Percentiles rank a stretch among this genome's conserved stretches.
phyloP scores from a whole-genome alignment of 2,888 invertebrate species.

The Pycnomerus fuliginosus region DNA sequence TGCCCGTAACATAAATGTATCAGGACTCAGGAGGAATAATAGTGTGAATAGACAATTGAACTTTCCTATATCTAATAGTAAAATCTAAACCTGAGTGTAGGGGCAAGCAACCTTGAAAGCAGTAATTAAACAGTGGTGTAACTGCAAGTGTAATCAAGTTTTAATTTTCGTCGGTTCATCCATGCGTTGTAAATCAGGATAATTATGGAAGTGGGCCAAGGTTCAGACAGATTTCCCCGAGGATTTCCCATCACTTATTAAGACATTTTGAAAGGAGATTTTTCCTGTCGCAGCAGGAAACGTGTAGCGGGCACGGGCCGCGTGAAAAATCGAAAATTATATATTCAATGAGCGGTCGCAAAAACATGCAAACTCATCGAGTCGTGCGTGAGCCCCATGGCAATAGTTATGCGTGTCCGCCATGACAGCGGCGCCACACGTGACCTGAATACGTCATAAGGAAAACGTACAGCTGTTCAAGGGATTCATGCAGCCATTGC shows the following conservation, averaged over 20 bases:
- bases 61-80: too few relatives aligned
- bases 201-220: conserved; percentile 42
- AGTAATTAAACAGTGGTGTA: conserved; percentile 23
- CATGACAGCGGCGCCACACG: conserved; percentile 39
- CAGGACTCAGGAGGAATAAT: too few relatives aligned
- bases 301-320: conserved; percentile 1
- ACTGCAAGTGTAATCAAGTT: conserved; percentile 29
- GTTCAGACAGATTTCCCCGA: conserved; percentile 22
- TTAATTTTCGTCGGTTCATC: conserved; percentile 34
- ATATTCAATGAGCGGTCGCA: conserved; percentile 27
- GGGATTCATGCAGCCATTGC: conserved; percentile 2
- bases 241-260: conserved; percentile 28
- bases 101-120: too few relatives aligned
- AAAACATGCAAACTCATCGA: conserved; percentile 38
- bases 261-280: conserved; percentile 29
- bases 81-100: too few relatives aligned
- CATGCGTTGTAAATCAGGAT: conserved; percentile 38
- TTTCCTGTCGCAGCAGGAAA: not conserved
- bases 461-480: conserved; percentile 22
- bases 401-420: conserved; percentile 32
- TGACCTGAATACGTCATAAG: conserved; percentile 34
- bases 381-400: conserved; percentile 36
- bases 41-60: too few relatives aligned
- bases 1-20: too few relatives aligned
- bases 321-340: conserved; percentile 30